phyloP scores from a whole-genome alignment of 2,888 invertebrate species.

The Dicyrtoma fusca region DNA sequence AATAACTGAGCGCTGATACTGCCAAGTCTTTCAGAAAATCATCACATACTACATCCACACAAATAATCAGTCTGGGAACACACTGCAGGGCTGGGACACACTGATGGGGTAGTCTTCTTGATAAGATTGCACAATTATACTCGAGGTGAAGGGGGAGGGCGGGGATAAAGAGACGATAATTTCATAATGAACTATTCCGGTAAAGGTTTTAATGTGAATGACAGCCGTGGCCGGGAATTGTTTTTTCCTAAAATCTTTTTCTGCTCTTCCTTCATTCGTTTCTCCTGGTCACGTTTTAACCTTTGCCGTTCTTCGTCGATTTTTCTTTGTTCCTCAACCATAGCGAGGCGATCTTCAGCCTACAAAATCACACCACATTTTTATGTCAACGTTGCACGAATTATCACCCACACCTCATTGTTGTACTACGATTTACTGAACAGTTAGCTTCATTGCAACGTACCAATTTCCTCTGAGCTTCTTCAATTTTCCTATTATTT shows the following conservation, averaged over 20 bases:
- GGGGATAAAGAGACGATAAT: background rate
- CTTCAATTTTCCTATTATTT: constrained; percentile 96
- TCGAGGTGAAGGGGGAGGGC: background rate
- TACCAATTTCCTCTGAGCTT: constrained; percentile 95
- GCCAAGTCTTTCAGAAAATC: no score
- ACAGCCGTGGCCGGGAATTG: constrained; percentile 92
- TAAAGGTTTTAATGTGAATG: constrained; percentile 64
- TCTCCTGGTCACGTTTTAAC: constrained; percentile 90
- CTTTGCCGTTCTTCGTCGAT: constrained; percentile 94
- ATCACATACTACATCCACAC: no score
- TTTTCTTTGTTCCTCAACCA: constrained; percentile 94
- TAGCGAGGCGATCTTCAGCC: constrained; percentile 95
- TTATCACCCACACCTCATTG: no score
- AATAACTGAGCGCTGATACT: no score
- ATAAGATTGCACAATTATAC: no score
- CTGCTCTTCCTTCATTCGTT: constrained; percentile 90
- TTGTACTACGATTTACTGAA: no score
- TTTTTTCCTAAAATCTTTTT: constrained; percentile 96
- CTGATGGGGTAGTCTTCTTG: no score
- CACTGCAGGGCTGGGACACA: no score
- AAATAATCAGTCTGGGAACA: no score
- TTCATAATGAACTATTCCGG: background rate
- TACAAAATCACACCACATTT: no score
- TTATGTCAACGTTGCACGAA: no score
- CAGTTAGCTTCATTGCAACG: no score